phyloP scores from a whole-genome alignment of 2,797 vertebrate genomes.

The Schizothorax lantsangensis region DNA sequence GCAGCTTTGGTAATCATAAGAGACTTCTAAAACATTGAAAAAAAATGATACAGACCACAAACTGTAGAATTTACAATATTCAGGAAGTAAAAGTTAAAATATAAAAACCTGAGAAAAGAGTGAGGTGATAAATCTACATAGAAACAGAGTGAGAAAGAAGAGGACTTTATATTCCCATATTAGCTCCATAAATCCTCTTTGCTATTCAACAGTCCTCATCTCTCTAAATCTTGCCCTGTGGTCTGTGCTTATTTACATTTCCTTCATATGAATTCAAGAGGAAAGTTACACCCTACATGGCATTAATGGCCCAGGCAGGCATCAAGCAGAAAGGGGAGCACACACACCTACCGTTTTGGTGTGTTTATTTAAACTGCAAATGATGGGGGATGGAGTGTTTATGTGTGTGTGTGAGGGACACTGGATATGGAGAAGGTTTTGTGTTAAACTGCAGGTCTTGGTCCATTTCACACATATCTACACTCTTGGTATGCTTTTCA shows the following conservation, averaged over 20 bases:
- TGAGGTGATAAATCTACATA: constrained; percentile 10
- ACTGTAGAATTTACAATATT: background rate
- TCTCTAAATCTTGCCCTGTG: constrained; percentile 37
- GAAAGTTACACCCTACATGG: constrained; percentile 67
- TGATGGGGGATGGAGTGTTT: constrained; percentile 41
- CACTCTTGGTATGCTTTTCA: too few species aligned
- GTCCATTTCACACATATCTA: too few species aligned
- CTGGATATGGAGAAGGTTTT: background rate
- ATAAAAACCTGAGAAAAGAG: background rate
- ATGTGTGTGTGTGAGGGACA: background rate
- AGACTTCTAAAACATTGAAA: background rate
- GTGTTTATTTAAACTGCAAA: constrained; percentile 82
- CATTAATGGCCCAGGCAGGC: constrained; percentile 63
- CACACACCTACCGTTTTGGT: constrained; percentile 54
- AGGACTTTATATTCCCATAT: constrained; percentile 17
- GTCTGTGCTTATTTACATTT: constrained; percentile 56
- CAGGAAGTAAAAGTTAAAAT: background rate
- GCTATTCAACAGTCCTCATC: constrained; percentile 39
- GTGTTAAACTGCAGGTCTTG: too few species aligned
- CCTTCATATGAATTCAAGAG: constrained; percentile 68
- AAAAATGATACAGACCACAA: background rate
- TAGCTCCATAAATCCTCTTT: constrained; percentile 42
- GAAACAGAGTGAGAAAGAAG: background rate
- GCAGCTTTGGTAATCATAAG: background rate
- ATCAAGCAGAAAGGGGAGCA: constrained; percentile 53